Percentiles rank a stretch among this genome's conserved stretches.
Conservation (phyloP, 2,888 invertebrate genomes). For the Eupeodes latifasciatus region DNA sequence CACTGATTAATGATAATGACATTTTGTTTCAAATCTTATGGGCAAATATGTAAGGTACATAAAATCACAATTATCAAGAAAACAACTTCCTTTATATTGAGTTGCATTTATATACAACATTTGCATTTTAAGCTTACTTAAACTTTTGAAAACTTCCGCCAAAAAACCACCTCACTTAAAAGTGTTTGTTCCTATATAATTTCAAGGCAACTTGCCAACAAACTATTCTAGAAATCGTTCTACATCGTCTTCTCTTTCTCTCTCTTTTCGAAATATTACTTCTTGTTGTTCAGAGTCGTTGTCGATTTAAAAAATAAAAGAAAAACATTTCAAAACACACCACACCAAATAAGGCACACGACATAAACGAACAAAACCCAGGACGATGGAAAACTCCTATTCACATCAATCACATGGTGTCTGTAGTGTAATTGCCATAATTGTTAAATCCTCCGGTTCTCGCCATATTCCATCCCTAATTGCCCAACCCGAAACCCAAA, state of each 20-base stretch:
- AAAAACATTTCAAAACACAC: neutral
- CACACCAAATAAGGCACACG: conserved; percentile 34
- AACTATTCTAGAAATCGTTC: conserved; percentile 44
- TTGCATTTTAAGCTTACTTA: conserved; percentile 26
- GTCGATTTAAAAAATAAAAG: neutral
- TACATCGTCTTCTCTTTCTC: conserved; percentile 10
- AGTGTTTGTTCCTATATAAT: neutral
- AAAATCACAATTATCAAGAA: conserved; percentile 53
- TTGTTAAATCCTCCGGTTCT: conserved; percentile 71
- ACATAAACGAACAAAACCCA: neutral
- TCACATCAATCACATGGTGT: conserved; percentile 73
- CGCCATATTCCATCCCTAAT: conserved; percentile 72
- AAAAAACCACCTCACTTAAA: conserved; percentile 22
- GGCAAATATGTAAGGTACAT: conserved; percentile 5
- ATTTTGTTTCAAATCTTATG: conserved; percentile 45
- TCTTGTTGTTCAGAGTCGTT: neutral
- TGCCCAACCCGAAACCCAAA: conserved; percentile 51
- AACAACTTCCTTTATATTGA: conserved; percentile 41
- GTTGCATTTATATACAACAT: conserved; percentile 32
- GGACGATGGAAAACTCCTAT: conserved; percentile 16
- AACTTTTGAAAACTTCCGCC: conserved; percentile 29
- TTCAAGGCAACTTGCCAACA: conserved; percentile 62
- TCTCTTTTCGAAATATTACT: conserved; percentile 2
- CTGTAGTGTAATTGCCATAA: conserved; percentile 76
- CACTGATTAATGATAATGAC: conserved; percentile 59